These are phyloP conservation scores for Samia ricini DNA, from an alignment of 1,140 invertebrate genomes.

Conservation along the genomic window DNA sequence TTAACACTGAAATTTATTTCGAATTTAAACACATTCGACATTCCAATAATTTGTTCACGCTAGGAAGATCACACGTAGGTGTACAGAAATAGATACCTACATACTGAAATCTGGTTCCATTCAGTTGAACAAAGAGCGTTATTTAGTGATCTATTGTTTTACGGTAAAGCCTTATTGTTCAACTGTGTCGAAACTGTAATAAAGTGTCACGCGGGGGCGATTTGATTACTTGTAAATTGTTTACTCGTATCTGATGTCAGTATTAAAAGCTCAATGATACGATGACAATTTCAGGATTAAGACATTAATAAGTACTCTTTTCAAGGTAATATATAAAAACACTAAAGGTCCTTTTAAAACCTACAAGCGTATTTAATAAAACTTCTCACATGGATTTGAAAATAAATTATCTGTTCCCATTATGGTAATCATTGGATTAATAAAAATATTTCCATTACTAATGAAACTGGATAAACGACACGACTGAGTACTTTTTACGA, in stretches of 20 bases:
- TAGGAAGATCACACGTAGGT: conserved; percentile 34
- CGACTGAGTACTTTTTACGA: no score
- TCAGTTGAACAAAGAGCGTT: conserved; percentile 35
- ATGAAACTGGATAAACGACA: no score
- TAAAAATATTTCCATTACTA: no score
- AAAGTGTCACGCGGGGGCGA: conserved; percentile 11
- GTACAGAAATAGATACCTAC: conserved; percentile 45
- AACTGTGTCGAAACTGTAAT: conserved; percentile 41
- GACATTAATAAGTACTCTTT: no score
- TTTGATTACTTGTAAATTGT: conserved; percentile 8
- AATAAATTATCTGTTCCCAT: no score
- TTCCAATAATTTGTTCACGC: neutral
- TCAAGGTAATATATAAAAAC: no score
- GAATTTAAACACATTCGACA: neutral
- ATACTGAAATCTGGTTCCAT: conserved; percentile 40
- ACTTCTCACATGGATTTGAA: no score
- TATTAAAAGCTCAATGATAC: neutral
- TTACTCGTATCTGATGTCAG: neutral
- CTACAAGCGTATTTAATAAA: no score
- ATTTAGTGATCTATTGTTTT: conserved; percentile 47
- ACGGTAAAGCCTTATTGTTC: conserved; percentile 35
- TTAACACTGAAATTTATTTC: neutral
- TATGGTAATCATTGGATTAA: no score
- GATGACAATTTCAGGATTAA: neutral
- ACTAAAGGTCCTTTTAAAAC: no score